These are phyloP conservation scores for Crambe crambe DNA, from an alignment of 37 sponge, comb jelly and placozoan species.

Conservation along the genomic window DNA sequence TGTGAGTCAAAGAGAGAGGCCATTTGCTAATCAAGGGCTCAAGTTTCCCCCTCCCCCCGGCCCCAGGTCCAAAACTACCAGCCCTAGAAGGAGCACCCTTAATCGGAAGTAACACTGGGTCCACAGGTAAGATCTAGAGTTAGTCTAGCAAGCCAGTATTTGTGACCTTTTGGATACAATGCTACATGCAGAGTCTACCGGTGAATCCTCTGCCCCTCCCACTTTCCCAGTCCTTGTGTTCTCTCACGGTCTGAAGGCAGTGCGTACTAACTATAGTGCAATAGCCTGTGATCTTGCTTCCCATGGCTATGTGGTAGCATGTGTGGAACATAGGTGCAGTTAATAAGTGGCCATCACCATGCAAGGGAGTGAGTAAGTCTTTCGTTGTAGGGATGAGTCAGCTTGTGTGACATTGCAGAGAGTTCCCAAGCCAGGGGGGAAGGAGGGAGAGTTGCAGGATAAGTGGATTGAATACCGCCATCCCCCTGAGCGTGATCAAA, in stretches of 20 bases:
- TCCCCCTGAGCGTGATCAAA: too few species aligned
- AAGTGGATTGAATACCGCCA: conserved; percentile 39
- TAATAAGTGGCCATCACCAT: too few species aligned
- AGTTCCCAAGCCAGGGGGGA: conserved; percentile 21
- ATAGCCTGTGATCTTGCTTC: conserved; percentile 80
- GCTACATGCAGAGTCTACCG: neutral
- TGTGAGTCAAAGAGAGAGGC: too few species aligned
- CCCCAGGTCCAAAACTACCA: neutral
- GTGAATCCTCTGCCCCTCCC: neutral
- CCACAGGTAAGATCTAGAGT: too few species aligned
- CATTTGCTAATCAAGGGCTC: too few species aligned
- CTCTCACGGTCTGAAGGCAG: conserved; percentile 69
- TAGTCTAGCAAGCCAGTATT: neutral
- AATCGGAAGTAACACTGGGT: too few species aligned
- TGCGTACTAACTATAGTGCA: conserved; percentile 59
- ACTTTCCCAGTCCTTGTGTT: conserved; percentile 65
- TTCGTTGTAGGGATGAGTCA: conserved; percentile 47
- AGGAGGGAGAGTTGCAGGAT: conserved; percentile 20
- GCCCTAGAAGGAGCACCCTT: too few species aligned
- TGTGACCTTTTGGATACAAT: too few species aligned
- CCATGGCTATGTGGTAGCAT: conserved; percentile 72
- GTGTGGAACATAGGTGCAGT: conserved; percentile 87
- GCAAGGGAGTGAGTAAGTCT: too few species aligned
- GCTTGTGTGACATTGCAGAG: conserved; percentile 34
- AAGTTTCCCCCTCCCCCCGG: too few species aligned